These are phyloP conservation scores for Brotula barbata DNA, from an alignment of 2,797 vertebrate genomes.

Conservation along the genomic window DNA sequence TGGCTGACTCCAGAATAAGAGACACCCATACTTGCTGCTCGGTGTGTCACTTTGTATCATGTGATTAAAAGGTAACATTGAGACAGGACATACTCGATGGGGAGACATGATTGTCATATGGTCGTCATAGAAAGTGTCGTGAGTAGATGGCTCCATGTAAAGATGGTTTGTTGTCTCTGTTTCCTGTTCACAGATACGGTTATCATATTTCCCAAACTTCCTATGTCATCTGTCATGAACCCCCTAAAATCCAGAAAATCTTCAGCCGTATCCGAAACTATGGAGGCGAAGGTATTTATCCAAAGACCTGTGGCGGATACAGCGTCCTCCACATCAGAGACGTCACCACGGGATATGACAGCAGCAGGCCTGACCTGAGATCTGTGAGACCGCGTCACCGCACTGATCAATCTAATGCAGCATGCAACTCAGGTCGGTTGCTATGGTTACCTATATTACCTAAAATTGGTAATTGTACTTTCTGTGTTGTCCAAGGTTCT, in stretches of 20 bases:
- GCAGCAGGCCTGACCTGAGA: constrained; percentile 81
- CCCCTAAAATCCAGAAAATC: constrained; percentile 85
- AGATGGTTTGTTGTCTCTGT: constrained; percentile 16
- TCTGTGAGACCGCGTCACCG: constrained; percentile 87
- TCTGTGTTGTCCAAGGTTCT: constrained; percentile 81
- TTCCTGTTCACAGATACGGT: constrained; percentile 84
- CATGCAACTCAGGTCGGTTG: no score
- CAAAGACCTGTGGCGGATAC: constrained; percentile 79
- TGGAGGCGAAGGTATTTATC: constrained; percentile 78
- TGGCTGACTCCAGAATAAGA: no score
- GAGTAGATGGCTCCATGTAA: no score
- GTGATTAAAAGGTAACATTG: no score
- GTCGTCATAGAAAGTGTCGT: no score
- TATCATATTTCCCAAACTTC: constrained; percentile 91
- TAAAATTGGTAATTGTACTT: no score
- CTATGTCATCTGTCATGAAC: constrained; percentile 90
- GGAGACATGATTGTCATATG: no score
- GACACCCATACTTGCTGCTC: no score
- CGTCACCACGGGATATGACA: constrained; percentile 91
- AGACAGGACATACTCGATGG: no score
- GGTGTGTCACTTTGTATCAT: no score
- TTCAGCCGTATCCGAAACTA: constrained; percentile 89
- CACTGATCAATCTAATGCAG: no score
- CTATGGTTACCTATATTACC: no score
- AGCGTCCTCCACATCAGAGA: constrained; percentile 84